Evolutionary conservation across 2,888 invertebrate genomes (phyloP).

Genomic region (Scelioninae gen. 1): DNA sequence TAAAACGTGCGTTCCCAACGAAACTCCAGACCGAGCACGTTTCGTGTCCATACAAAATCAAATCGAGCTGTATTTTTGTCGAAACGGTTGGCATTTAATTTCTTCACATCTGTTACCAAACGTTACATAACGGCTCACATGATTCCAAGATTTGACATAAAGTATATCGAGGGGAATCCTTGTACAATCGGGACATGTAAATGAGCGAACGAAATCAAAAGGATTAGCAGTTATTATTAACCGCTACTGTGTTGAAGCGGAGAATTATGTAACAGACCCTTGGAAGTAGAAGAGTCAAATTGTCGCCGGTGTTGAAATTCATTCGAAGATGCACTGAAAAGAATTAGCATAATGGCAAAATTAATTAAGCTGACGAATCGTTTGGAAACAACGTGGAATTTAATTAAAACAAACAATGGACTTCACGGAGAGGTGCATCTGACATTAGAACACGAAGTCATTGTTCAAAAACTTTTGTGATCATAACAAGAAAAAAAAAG

Average conservation of each 20-base stretch:
- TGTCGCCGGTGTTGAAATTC: background rate
- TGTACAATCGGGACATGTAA: slow-evolving; percentile 20
- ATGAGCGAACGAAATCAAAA: slow-evolving; percentile 27
- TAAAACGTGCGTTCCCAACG: slow-evolving; percentile 14
- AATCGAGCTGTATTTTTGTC: slow-evolving; percentile 28
- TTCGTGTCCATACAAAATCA: slow-evolving; percentile 14
- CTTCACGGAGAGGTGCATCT: slow-evolving; percentile 15
- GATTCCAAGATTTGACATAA: slow-evolving; percentile 39
- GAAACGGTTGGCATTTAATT: slow-evolving; percentile 31
- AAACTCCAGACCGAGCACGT: slow-evolving; percentile 6
- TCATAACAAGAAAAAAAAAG: background rate
- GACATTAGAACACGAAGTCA: slow-evolving; percentile 16
- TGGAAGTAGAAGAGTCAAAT: background rate
- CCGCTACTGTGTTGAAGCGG: slow-evolving; percentile 5
- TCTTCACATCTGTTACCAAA: slow-evolving; percentile 30
- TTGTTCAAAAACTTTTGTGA: slow-evolving; percentile 19
- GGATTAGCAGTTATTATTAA: slow-evolving; percentile 35
- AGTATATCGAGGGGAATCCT: slow-evolving; percentile 8
- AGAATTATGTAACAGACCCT: background rate
- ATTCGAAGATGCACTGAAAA: slow-evolving; percentile 1
- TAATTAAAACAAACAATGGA: slow-evolving; percentile 40
- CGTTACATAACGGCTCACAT: slow-evolving; percentile 27
- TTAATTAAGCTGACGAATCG: slow-evolving; percentile 31
- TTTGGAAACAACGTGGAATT: slow-evolving; percentile 22
- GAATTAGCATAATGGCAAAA: slow-evolving; percentile 43